Conservation (phyloP, 2,888 invertebrate genomes). For the Heliconius cydno region DNA sequence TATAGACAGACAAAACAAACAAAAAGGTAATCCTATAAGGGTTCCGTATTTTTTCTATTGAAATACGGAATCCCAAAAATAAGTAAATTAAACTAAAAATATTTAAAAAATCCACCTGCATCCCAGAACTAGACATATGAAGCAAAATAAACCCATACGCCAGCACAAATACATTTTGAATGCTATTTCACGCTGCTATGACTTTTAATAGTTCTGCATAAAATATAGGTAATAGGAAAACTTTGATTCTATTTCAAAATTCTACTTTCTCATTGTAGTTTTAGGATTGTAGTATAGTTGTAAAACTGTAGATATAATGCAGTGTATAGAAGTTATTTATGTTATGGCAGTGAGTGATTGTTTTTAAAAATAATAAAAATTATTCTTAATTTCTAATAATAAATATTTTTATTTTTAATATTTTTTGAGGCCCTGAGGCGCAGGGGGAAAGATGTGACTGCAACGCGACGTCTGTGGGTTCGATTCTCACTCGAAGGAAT, state of each 20-base stretch:
- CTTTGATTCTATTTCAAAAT: constrained; percentile 32
- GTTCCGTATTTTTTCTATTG: too few species aligned
- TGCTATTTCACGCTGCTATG: constrained; percentile 41
- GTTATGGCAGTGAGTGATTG: constrained; percentile 39
- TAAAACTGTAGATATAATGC: constrained; percentile 28
- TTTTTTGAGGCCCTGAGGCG: too few species aligned
- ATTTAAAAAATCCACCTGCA: neutral
- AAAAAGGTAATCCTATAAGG: too few species aligned
- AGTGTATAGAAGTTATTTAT: constrained; percentile 35
- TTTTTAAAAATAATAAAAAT: neutral
- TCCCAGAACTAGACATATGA: neutral
- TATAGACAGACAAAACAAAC: too few species aligned
- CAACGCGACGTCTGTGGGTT: too few species aligned
- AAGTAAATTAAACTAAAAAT: too few species aligned
- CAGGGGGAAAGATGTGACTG: too few species aligned
- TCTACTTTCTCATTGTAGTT: constrained; percentile 20
- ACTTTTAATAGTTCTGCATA: constrained; percentile 34
- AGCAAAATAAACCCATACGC: constrained; percentile 1
- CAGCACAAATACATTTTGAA: constrained; percentile 13
- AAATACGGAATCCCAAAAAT: neutral
- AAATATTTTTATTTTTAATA: too few species aligned
- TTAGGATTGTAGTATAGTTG: neutral
- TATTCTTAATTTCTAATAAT: neutral
- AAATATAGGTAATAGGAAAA: constrained; percentile 36
- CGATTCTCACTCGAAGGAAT: too few species aligned